These are phyloP conservation scores for Tinea trinotella DNA, from an alignment of 2,888 invertebrate genomes.

Conservation along the genomic window DNA sequence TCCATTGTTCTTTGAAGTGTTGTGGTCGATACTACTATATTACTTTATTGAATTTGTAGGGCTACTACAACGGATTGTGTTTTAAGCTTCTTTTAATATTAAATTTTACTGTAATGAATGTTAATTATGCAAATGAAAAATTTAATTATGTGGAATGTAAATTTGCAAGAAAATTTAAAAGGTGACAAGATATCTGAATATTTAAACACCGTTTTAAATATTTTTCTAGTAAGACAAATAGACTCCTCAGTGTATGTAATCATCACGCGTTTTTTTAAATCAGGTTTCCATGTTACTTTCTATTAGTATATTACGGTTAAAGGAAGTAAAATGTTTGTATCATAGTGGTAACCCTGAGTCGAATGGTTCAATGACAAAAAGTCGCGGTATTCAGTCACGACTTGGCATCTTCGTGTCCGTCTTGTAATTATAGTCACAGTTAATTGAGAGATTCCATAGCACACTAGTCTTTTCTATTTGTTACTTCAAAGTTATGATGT, in stretches of 20 bases:
- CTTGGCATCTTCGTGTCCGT: constrained; percentile 26
- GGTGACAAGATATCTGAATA: too few species aligned
- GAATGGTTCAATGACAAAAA: constrained; percentile 29
- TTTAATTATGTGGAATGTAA: too few species aligned
- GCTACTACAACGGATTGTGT: not conserved
- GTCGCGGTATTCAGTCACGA: constrained; percentile 30
- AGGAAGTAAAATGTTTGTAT: too few species aligned
- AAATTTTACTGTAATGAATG: too few species aligned
- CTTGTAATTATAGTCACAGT: constrained; percentile 36
- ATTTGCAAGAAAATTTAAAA: too few species aligned
- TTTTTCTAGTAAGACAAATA: too few species aligned
- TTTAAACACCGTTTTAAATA: too few species aligned
- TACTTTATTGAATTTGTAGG: constrained; percentile 11
- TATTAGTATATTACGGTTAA: too few species aligned
- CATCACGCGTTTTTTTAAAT: too few species aligned
- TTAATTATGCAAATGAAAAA: too few species aligned
- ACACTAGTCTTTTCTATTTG: constrained; percentile 17
- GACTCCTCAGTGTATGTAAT: too few species aligned
- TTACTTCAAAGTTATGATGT: not conserved
- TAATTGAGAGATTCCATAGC: constrained; percentile 42
- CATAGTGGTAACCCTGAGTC: not conserved
- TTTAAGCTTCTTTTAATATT: not conserved
- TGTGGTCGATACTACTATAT: constrained; percentile 23
- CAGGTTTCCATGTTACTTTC: too few species aligned
- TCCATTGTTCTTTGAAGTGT: constrained; percentile 25